A percentile compares a stretch with the other conserved stretches of the same genome.
Evolutionary conservation across 2,797 vertebrate genomes (phyloP).

Genomic region (Vipera ursinii): DNA sequence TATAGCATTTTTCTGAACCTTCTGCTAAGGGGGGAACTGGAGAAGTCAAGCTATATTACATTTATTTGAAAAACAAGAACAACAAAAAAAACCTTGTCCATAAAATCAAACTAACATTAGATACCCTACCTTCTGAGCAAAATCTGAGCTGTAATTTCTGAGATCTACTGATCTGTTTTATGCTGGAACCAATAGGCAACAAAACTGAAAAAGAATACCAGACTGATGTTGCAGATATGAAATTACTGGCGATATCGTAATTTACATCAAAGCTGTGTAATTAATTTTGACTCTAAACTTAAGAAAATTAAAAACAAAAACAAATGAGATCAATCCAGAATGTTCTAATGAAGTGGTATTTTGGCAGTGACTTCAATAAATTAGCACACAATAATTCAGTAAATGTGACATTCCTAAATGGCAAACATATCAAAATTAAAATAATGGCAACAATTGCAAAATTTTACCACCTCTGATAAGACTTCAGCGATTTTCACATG

Average conservation of each 20-base stretch:
- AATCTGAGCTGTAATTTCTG: not conserved
- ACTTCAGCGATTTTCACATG: not conserved
- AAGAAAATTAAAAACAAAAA: not conserved
- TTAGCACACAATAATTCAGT: not conserved
- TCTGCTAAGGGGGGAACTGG: not conserved
- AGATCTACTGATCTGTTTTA: not conserved
- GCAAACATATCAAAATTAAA: not conserved
- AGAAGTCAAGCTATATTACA: not conserved
- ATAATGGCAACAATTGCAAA: not conserved
- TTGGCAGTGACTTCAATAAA: not conserved
- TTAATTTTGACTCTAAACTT: not conserved
- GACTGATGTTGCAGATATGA: not conserved
- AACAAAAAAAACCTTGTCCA: not conserved
- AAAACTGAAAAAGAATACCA: not conserved
- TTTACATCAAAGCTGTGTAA: not conserved
- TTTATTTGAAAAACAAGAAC: not conserved
- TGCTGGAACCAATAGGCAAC: not conserved
- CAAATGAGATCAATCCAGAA: not conserved
- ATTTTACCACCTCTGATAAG: not conserved
- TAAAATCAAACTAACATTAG: not conserved
- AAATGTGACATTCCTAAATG: not conserved
- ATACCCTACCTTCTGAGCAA: not conserved
- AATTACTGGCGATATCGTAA: not conserved
- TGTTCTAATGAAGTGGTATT: not conserved
- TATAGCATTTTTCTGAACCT: not conserved